Evolutionary conservation across 2,888 invertebrate genomes (phyloP).

Genomic region (Thera britannica): DNA sequence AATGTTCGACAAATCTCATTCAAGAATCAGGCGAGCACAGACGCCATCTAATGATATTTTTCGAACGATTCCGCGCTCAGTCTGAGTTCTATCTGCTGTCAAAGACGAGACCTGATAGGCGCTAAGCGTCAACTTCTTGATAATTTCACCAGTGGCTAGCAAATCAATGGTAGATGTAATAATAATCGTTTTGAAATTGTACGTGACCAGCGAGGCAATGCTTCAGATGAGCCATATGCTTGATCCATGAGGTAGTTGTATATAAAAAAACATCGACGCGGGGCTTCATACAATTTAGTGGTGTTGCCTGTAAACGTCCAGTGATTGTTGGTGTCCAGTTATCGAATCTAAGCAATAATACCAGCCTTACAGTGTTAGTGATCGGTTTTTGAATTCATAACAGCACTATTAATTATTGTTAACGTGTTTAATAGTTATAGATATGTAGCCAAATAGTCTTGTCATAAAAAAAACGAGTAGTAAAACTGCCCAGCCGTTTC

Average conservation of each 20-base stretch:
- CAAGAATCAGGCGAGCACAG: too few species aligned
- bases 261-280: too few species aligned
- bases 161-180: background rate
- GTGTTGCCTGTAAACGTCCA: background rate
- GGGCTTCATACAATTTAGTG: too few species aligned
- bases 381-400: slow-evolving; percentile 17
- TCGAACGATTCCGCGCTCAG: background rate
- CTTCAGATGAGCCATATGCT: too few species aligned
- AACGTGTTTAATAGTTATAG: slow-evolving; percentile 3
- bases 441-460: background rate
- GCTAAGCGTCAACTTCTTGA: slow-evolving; percentile 20
- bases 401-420: slow-evolving; percentile 1
- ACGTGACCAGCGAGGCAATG: background rate
- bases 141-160: background rate
- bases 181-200: background rate
- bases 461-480: too few species aligned
- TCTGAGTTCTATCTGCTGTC: slow-evolving; percentile 9
- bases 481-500: too few species aligned
- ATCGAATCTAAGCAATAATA: slow-evolving; percentile 16
- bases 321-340: slow-evolving; percentile 9
- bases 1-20: background rate
- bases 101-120: slow-evolving; percentile 17
- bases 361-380: slow-evolving; percentile 35
- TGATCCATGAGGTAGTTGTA: too few species aligned
- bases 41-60: background rate